Evolutionary conservation across 2,888 invertebrate species (phyloP).

Genomic region (Rotaria sp.): DNA sequence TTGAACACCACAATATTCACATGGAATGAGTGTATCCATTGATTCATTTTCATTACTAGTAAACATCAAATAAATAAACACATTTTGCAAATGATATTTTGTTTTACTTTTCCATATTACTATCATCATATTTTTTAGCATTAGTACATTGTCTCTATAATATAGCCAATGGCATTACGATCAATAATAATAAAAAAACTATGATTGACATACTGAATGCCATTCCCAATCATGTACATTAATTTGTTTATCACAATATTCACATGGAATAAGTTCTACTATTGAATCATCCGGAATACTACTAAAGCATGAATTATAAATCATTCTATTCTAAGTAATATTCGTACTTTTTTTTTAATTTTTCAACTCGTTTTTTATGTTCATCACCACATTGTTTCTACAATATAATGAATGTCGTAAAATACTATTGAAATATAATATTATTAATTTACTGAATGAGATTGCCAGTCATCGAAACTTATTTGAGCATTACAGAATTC

Average conservation of each 20-base stretch:
- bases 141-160: neutral
- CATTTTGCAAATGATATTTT: too few species aligned
- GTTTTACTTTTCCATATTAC: neutral
- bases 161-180: neutral
- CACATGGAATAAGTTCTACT: neutral
- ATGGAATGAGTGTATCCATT: neutral
- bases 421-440: neutral
- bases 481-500: neutral
- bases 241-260: neutral
- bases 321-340: too few species aligned
- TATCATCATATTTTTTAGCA: neutral
- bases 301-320: neutral
- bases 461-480: neutral
- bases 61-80: too few species aligned
- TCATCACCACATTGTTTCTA: too few species aligned
- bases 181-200: neutral
- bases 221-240: neutral
- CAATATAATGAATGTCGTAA: too few species aligned
- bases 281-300: neutral
- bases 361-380: too few species aligned
- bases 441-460: neutral
- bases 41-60: too few species aligned
- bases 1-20: neutral
- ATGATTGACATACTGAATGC: neutral
- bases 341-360: too few species aligned